These are phyloP conservation scores for rat (Rattus norvegicus) DNA, from an alignment of 2,113 vertebrate species.

Conservation along the genomic window DNA sequence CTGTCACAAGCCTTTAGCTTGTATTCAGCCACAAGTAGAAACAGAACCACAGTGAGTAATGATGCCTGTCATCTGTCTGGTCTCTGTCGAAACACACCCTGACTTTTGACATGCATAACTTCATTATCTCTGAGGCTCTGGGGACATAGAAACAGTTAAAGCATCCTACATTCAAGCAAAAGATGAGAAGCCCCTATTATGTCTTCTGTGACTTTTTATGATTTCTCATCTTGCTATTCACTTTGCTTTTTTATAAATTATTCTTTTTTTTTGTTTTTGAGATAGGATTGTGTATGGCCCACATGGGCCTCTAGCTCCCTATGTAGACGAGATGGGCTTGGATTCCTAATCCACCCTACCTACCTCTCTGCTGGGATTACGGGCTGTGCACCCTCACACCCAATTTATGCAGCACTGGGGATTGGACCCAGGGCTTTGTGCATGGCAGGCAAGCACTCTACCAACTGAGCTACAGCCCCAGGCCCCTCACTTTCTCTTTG, in stretches of 20 bases:
- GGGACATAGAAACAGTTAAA: background rate
- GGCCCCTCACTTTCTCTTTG: constrained; percentile 52
- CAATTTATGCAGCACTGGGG: background rate
- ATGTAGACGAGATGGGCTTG: background rate
- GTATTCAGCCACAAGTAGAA: background rate
- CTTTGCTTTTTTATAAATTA: background rate
- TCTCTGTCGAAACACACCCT: background rate
- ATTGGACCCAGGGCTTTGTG: background rate
- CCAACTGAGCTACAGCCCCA: background rate
- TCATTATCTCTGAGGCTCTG: background rate
- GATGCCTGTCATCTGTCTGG: background rate
- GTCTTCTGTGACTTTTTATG: background rate
- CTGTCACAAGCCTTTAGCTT: background rate
- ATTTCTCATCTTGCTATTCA: constrained; percentile 54
- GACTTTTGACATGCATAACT: background rate
- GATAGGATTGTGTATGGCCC: background rate
- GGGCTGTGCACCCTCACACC: background rate
- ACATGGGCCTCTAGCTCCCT: background rate
- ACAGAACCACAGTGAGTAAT: background rate
- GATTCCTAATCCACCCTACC: background rate
- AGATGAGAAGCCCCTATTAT: background rate
- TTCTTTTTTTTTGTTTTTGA: background rate
- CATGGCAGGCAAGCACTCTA: background rate
- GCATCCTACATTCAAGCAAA: background rate
- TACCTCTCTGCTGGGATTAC: background rate